A percentile compares a stretch with the other conserved stretches of the same genome.
These are phyloP conservation scores for Drosophila anomalata DNA, from an alignment of 2,888 invertebrate genomes.

Conservation along the genomic window DNA sequence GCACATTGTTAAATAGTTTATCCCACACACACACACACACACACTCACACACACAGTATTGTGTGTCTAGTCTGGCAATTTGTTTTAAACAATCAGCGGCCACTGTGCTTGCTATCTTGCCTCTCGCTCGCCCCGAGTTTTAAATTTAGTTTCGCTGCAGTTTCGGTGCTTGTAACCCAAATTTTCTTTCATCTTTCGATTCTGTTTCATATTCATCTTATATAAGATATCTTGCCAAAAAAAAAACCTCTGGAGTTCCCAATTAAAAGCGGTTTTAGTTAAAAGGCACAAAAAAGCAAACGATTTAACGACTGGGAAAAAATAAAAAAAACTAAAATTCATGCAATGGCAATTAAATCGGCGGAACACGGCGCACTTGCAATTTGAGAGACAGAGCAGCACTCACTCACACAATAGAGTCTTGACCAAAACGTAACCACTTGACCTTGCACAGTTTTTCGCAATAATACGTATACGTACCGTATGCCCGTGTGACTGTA, in stretches of 20 bases:
- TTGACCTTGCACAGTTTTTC: slow-evolving; percentile 73
- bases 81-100: slow-evolving; percentile 51
- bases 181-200: slow-evolving; percentile 16
- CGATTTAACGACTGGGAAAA: slow-evolving; percentile 34
- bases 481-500: slow-evolving; percentile 4
- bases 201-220: slow-evolving; percentile 32
- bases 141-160: slow-evolving; percentile 50
- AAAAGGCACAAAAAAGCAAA: no score
- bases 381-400: slow-evolving; percentile 42
- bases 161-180: slow-evolving; percentile 50
- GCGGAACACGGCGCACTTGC: slow-evolving; percentile 43
- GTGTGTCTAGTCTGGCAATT: slow-evolving; percentile 40
- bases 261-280: slow-evolving; percentile 16
- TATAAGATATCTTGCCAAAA: slow-evolving; percentile 36
- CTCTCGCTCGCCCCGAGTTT: slow-evolving; percentile 26
- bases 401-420: slow-evolving; percentile 19
- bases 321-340: slow-evolving; percentile 17
- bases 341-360: slow-evolving; percentile 59
- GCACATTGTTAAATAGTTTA: slow-evolving; percentile 21
- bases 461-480: slow-evolving; percentile 43
- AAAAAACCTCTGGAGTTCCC: slow-evolving; percentile 15
- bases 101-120: slow-evolving; percentile 11
- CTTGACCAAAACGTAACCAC: slow-evolving; percentile 47
- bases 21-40: slow-evolving; percentile 3
- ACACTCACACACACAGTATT: slow-evolving; percentile 2